Evolutionary conservation across 30 jellyfish, hydroid and myxozoan genomes (phyloP).

Genomic region (Cassiopea xamachana): DNA sequence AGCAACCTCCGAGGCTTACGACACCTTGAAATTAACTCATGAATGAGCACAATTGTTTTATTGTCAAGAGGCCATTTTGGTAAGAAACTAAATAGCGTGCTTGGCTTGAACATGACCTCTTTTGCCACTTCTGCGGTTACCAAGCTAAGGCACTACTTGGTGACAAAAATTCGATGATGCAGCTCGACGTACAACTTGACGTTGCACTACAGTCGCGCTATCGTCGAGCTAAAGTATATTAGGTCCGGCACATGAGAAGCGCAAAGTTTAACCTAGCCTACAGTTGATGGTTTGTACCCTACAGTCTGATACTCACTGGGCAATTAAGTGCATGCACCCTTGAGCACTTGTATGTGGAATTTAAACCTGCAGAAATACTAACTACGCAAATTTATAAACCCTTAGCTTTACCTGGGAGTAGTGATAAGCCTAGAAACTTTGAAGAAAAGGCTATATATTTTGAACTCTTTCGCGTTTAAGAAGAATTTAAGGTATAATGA

Average conservation of each 20-base stretch:
- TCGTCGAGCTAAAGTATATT: constrained; percentile 31
- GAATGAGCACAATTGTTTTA: not conserved
- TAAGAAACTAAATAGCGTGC: not conserved
- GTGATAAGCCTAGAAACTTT: no score
- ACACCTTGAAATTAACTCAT: constrained; percentile 38
- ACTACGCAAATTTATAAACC: no score
- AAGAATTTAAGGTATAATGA: no score
- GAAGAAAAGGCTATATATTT: no score
- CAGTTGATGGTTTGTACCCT: no score
- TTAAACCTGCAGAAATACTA: no score
- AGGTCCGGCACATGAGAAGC: constrained; percentile 65
- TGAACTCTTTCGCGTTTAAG: no score
- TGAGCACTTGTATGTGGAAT: no score
- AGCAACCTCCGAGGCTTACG: constrained; percentile 41
- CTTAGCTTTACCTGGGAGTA: no score
- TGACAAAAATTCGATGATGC: not conserved
- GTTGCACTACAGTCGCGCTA: constrained; percentile 34
- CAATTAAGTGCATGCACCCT: no score
- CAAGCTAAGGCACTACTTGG: constrained; percentile 29
- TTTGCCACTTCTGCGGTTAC: constrained; percentile 22
- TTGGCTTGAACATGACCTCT: not conserved
- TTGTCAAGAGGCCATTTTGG: constrained; percentile 20
- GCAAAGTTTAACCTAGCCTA: constrained; percentile 18
- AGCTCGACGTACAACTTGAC: constrained; percentile 41
- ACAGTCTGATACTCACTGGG: no score